Base-by-base conservation (phyloP, 2,888 invertebrate genomes). In the Molanna angustata region DNA sequence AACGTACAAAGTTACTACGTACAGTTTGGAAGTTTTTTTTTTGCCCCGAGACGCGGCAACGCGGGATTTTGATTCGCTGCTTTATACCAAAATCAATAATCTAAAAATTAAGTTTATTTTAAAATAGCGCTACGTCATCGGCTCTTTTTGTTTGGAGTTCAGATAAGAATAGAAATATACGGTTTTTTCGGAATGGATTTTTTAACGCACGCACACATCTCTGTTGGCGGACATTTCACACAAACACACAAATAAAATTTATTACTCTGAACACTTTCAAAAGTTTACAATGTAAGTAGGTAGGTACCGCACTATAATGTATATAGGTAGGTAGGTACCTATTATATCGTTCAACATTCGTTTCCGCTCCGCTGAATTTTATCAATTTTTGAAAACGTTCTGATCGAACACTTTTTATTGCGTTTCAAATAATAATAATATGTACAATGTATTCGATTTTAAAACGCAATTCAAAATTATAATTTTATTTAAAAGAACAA, bases 101-200 rank as follows among this genome's bases (percentile, higher is more conserved):
- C 35, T 57, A 47, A 58, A 58, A 58, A 43, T 58, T 55, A 42
- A 49, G 57, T 57, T 58, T 58, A 58, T 58, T 58, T 58, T 58
- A 54, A 52, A 58, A 51, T 55, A 46, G 37, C 14, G 52, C 52
- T 46, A 53, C 60, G 60, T 60, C 60, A 58, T 42, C 51, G 49
- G 22, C 35, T 14, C 16, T 39, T 47, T 52, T 47, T 33, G 20
- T 42, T 42, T 44, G 37, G 44, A 37, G 20, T 7, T 7, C 17
- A 47, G 52, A 52, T 52, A 52, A 52, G 32, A 52, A 52, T 52
- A 52, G 31, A 37, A 18, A 18, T 18, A 21, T 13, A n/a, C 13
- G 2, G 18, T 22, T 35, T 20, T 35, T 48, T 39, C 27, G 42
- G 42, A 22, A 42, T 18, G 42, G 16, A 16, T 16, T 42, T 42